Base-by-base conservation (phyloP, 2,888 invertebrate genomes). In the Julus scandinavius region DNA sequence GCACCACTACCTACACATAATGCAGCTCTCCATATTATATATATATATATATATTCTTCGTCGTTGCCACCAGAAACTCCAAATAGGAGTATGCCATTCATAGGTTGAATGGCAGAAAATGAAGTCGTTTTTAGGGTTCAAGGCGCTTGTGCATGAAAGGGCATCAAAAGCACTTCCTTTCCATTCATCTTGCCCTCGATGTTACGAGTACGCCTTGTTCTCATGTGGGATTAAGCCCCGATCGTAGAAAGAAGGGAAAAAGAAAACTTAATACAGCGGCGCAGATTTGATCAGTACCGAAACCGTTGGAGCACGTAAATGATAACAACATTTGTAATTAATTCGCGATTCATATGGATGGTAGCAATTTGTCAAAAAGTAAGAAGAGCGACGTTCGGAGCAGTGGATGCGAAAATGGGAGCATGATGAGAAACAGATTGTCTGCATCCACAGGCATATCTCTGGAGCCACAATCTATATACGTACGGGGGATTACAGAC, bases 241-340 rank as follows among this genome's bases (percentile, higher is more conserved):
- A 11, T 20, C 15, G 20, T 58, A 58, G 58, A 15, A 58, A 58
- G 58, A 11, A 20, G 63, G n/a, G n/a, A n/a, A 6, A 63, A 63
- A 63, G 20, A 20, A 20, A 63, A 20, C 63, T n/a, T 63, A 63
- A 63, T 20, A 63, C 63, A 63, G n/a, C n/a, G 7, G 63, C 63
- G 5, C 63, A 20, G 20, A 63, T 63, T 63, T 63, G 63, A 63
- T 63, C 63, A 63, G 63, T 20, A 63, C 6, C 63, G 63, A 63
- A 63, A 15, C 63, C 63, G 63, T 20, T 63, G 20, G 20, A 20
- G 63, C 63, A 20, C 63, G 20, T 63, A 63, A 63, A 63, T 63
- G 63, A 63, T 63, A 20, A 63, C 58, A 58, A 58, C 63, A 63
- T 63, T 63, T 63, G 63, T 20, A 63, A 63, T 63, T 63, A 63